Percentiles rank a stretch among this genome's conserved stretches.
phyloP scores from a whole-genome alignment of 2,113 vertebrate species.

The Campylorhamphus procurvoides region DNA sequence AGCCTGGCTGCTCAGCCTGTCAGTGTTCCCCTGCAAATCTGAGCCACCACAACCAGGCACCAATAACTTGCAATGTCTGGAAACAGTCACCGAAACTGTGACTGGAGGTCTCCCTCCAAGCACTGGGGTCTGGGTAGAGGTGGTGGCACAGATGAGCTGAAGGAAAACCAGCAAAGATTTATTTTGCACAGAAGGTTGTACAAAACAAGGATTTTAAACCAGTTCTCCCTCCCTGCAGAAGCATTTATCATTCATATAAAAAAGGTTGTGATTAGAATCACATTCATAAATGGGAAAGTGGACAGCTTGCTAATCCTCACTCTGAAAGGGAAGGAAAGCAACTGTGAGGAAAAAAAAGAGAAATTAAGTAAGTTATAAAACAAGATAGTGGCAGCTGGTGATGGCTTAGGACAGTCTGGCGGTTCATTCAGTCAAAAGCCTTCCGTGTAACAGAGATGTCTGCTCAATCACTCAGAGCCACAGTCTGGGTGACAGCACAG shows the following conservation, averaged over 20 bases:
- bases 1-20: not conserved
- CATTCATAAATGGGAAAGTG: not conserved
- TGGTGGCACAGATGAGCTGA: not conserved
- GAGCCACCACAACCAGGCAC: not conserved
- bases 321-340: not conserved
- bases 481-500: not conserved
- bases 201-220: not conserved
- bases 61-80: not conserved
- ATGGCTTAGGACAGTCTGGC: not conserved
- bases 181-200: not conserved
- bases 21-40: fast-evolving
- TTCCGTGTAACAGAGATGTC: not conserved
- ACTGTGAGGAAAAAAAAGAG: not conserved
- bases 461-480: not conserved
- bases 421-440: not conserved
- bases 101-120: not conserved
- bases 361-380: not conserved
- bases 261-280: not conserved
- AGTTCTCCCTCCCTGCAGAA: not conserved
- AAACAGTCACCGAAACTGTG: not conserved
- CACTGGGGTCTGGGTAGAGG: not conserved
- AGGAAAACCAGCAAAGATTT: not conserved
- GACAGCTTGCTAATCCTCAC: not conserved
- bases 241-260: not conserved
- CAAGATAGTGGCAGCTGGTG: not conserved